Conservation (phyloP, 2,888 invertebrate genomes). For the Drosophila heteroneura region DNA sequence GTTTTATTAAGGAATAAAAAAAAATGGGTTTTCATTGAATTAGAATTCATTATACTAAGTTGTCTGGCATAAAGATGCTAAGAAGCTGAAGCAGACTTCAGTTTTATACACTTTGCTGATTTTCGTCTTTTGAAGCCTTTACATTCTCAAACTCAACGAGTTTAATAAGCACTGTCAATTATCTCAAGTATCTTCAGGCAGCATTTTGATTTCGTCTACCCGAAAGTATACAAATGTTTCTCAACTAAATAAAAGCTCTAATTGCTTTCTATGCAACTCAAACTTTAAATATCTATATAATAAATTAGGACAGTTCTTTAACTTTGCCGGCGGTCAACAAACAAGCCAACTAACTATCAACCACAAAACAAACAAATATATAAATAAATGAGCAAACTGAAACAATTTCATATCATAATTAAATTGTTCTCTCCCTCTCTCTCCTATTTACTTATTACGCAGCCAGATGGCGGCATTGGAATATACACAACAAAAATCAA, state of each 20-base stretch:
- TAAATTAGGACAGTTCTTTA: slow-evolving; percentile 18
- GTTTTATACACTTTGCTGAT: background rate
- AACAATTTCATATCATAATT: slow-evolving; percentile 49
- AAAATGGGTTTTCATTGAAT: slow-evolving; percentile 1
- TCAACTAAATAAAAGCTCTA: background rate
- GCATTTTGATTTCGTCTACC: background rate
- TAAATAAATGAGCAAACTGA: slow-evolving; percentile 57
- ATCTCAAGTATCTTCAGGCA: background rate
- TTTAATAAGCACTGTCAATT: background rate
- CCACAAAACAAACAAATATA: slow-evolving; percentile 29
- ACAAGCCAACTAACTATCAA: slow-evolving; percentile 32
- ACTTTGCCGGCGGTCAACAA: slow-evolving; percentile 22
- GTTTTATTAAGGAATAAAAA: background rate
- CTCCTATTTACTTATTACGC: slow-evolving; percentile 18
- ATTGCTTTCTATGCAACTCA: background rate
- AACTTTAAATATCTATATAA: slow-evolving; percentile 5
- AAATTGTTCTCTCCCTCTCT: slow-evolving; percentile 24
- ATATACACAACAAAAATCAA: slow-evolving; percentile 38
- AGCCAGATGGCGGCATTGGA: slow-evolving; percentile 39
- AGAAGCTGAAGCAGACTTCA: background rate
- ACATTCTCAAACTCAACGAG: background rate
- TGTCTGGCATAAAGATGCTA: background rate
- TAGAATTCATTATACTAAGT: background rate
- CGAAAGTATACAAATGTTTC: background rate
- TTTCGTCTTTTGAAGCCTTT: background rate